Conservation (phyloP, 1,140 invertebrate genomes). For the Zelostemma sp. region DNA sequence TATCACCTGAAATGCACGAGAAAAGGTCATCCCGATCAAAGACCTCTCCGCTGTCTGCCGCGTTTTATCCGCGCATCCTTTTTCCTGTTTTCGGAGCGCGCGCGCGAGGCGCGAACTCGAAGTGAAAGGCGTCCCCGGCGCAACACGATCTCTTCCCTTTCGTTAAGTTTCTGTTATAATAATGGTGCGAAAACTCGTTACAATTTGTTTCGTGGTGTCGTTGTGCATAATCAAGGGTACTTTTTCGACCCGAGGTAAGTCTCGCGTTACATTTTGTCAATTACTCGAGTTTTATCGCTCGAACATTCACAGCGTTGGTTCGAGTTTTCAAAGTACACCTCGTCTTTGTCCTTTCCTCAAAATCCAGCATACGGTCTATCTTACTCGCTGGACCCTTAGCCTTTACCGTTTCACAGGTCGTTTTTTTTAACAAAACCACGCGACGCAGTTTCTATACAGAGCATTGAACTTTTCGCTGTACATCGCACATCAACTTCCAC, state of each 20-base stretch:
- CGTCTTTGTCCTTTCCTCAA: neutral
- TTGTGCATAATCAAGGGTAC: neutral
- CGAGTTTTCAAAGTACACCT: conserved; percentile 1
- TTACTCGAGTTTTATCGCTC: too few species aligned
- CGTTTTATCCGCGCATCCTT: conserved; percentile 6
- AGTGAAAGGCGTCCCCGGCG: conserved; percentile 29
- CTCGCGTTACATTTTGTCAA: neutral
- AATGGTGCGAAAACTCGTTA: conserved; percentile 26
- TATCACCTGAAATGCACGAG: too few species aligned
- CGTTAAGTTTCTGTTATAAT: conserved; percentile 15
- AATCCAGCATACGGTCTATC: conserved; percentile 8
- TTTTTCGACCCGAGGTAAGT: conserved; percentile 14
- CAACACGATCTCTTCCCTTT: conserved; percentile 17
- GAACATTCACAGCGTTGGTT: too few species aligned
- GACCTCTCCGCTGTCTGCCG: neutral
- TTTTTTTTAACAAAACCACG: too few species aligned
- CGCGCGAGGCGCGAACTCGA: conserved; percentile 12
- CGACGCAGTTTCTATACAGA: neutral
- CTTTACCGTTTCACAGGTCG: conserved; percentile 25
- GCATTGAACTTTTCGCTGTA: too few species aligned
- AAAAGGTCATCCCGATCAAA: too few species aligned
- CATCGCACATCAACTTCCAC: too few species aligned
- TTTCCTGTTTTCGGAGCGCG: conserved; percentile 5
- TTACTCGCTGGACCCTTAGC: conserved; percentile 1
- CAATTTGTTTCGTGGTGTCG: neutral